Conservation (phyloP, 2,113 vertebrate genomes). For the Oncorhynchus nerka region DNA sequence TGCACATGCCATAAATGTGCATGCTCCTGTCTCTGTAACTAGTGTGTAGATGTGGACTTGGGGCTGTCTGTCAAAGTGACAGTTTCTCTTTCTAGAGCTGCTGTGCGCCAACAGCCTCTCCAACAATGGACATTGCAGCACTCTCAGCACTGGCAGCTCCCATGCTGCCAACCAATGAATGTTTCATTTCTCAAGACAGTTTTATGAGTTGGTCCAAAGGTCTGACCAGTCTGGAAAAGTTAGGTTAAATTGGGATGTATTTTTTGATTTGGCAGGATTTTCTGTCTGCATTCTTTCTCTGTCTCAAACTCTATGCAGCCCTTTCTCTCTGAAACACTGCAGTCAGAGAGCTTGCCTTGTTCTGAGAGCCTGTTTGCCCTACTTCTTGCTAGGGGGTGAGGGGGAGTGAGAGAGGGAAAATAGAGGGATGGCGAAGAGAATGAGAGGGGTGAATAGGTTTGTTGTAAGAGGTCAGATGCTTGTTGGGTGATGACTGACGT, state of each 20-base stretch:
- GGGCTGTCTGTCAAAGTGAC: not conserved
- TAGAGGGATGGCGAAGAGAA: not conserved
- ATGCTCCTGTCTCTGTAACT: too few relatives aligned
- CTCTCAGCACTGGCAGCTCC: too few relatives aligned
- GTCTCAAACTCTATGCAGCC: not conserved
- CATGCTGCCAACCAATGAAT: too few relatives aligned
- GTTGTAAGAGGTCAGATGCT: too few relatives aligned
- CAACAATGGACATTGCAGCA: too few relatives aligned
- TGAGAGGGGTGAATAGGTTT: not conserved
- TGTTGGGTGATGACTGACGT: too few relatives aligned
- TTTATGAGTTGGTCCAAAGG: too few relatives aligned
- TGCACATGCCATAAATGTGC: too few relatives aligned
- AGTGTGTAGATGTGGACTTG: not conserved
- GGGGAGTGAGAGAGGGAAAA: not conserved
- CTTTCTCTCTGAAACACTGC: not conserved
- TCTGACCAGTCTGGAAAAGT: too few relatives aligned
- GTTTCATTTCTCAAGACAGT: too few relatives aligned
- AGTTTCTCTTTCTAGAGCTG: conserved; percentile 2
- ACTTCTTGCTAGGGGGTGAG: not conserved
- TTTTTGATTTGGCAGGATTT: not conserved
- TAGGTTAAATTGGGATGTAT: not conserved
- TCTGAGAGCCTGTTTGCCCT: not conserved
- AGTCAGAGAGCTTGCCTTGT: not conserved
- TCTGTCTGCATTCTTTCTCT: not conserved
- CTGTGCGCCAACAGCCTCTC: conserved; percentile 22